Evolutionary conservation across 2,888 invertebrate genomes (phyloP), one percentile per base, ranked within the genome.

Genomic region (Eupeodes luniger): DNA sequence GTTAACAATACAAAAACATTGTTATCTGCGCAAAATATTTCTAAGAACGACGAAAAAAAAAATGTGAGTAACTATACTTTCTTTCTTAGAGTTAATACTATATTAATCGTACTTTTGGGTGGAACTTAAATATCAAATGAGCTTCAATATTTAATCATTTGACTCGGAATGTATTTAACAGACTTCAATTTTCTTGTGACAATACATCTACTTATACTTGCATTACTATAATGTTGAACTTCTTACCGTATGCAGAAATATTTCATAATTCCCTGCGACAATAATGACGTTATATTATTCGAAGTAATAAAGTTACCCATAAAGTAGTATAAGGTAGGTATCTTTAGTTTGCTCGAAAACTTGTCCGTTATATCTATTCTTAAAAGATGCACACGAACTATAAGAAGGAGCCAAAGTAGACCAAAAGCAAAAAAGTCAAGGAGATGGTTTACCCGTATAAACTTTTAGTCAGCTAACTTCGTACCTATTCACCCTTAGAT

Each of bases 241-340:
- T 40, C 0, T 64, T n/a, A 36, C 27, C 70, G 66, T 14, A 16
- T 59, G 51, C 53, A 51, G 61, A 67, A 77, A 66, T 79, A 86
- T 86, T 86, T 57, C 83, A 83, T 86, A 86, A 86, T 79, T 83
- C 79, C 79, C 64, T 86, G 61, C 75, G 79, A 86, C 86, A 83
- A 86, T 86, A 86, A 83, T 82, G 83, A 79, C 83, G 76, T 86
- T 83, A 83, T 83, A 70, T 86, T 83, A 72, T 83, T 83, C 70
- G 79, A 82, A 83, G 86, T 83, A 83, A 86, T 86, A 86, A 83
- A 86, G 79, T 86, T 86, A 64, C 79, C 75, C 5, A 36, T 59
- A 75, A 79, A 79, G 86, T 79, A 86, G 78, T 72, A 79, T 4
- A 40, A 40, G 6, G 9, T 40, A 72, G 79, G 79, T 86, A 55